Base-by-base conservation (phyloP, 2,797 vertebrate species). In the Siniperca obscura region DNA sequence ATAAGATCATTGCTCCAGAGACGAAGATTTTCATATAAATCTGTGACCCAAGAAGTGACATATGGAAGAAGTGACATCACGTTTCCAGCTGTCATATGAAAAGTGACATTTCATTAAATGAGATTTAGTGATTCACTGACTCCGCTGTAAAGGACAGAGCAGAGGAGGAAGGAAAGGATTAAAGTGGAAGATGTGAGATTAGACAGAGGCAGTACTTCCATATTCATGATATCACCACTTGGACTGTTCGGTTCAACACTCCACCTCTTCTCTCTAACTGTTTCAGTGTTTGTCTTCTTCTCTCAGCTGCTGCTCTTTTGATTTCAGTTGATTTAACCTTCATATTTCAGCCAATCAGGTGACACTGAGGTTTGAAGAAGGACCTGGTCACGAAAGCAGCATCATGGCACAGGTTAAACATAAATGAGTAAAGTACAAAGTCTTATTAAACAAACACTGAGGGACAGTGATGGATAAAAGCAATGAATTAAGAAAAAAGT, bases 1-100 rank as follows among this genome's bases (percentile, higher is more conserved):
- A 38, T 52, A 21, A 67, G 40, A 44, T 81, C 53, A 17, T 53
- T 22, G 3, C 66, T 85, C 27, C 61, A 34, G 67, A 82, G 57
- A 61, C 14, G 11, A 72, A 13, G 48, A 38, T 2, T 34, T 64
- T 76, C 70, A 48, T n/a, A 81, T 78, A 73, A 80, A 75, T 72
- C 14, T 66, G 71, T 60, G 74, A 75, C 55, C 44, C 40, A 13
- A 36, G 44, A 59, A 7, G 27, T 62, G 74, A 75, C 61, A 64
- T 44, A 3, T 78, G 87, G 86, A 90, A 88, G 7, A 59, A 86
- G 55, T 85, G 78, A 93, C 85, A 73, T 92, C 85, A 90, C 10
- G 5, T 82, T 79, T 85, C 76, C 83, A 87, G 82, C 72, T 77
- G 81, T 42, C 76, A 69, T 30, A 67, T 9, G 21, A 53, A 81